Base-by-base conservation (phyloP, 2,888 invertebrate species). In the Lasioglossum oenotherae region DNA sequence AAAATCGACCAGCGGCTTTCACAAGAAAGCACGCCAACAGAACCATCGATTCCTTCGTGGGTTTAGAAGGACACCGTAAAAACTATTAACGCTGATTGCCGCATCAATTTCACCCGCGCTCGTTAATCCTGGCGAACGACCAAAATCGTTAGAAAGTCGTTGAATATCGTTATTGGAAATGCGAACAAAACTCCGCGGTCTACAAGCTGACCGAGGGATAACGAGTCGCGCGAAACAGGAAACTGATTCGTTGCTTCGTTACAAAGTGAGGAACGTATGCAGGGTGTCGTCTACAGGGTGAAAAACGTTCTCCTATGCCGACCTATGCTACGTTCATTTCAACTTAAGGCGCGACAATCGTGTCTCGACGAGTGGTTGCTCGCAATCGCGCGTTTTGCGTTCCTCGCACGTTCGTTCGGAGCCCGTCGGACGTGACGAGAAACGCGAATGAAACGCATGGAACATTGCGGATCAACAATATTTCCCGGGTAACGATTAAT, bases 111-210 rank as follows among this genome's bases (percentile, higher is more conserved):
- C 53, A 67, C 75, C 75, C 64, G 57, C 38, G 72, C 64, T 75
- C 46, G 71, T 79, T 79, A 78, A 82, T 82, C 60, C 67, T 10
- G 16, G 19, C 8, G 35, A 67, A 67, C 31, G 35, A 35, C 19
- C 8, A 31, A 72, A 75, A 79, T 84, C 44, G 75, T 10, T 85
- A 75, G 84, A 85, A 85, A 85, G 84, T 84, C 0, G 35, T 27
- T 44, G 35, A 27, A 35, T 23, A 46, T 10, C 10, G 27, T 31
- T 16, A 19, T 31, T 57, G 74, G 31, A 41, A 75, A 81, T 49
- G 60, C 60, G 12, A 60, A 60, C 27, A 12, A n/a, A 12, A n/a
- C 31, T 64, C 16, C 27, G 27, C 4, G 16, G 14, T 27, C 14
- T 16, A 16, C 5, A 64, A 31, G 2, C 16, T 31, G 16, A 2